Conservation (phyloP, 2,797 vertebrate species). For the Delichon dasypus region DNA sequence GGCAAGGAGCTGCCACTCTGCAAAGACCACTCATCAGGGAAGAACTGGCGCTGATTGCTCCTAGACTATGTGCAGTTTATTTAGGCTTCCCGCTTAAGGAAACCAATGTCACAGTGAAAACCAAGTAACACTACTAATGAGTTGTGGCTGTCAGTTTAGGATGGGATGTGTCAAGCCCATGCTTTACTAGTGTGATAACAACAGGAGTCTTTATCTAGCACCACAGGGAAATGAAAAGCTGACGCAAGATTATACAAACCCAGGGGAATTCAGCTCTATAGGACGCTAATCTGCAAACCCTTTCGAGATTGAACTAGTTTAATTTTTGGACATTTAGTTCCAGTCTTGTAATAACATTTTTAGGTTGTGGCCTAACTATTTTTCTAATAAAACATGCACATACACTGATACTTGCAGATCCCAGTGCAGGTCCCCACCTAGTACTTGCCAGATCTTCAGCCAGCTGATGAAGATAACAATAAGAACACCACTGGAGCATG, state of each 20-base stretch:
- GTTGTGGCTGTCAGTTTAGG: slow-evolving; percentile 69
- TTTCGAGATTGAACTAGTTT: slow-evolving; percentile 31
- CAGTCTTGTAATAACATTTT: background rate
- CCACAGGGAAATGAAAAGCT: slow-evolving; percentile 19
- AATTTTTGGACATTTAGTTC: slow-evolving; percentile 56
- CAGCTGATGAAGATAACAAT: background rate
- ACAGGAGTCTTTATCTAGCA: slow-evolving; percentile 48
- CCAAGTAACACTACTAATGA: slow-evolving; percentile 62
- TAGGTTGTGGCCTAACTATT: background rate
- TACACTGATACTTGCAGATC: background rate
- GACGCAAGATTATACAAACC: slow-evolving; percentile 24
- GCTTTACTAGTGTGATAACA: slow-evolving; percentile 13
- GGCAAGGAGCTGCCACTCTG: slow-evolving; percentile 6
- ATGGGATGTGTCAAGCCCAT: slow-evolving; percentile 55
- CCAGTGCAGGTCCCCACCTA: background rate
- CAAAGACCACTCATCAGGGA: slow-evolving; percentile 15
- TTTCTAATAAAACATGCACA: background rate
- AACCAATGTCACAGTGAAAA: slow-evolving; percentile 69
- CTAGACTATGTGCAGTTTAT: slow-evolving; percentile 31
- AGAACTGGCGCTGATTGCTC: slow-evolving; percentile 55
- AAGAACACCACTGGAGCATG: background rate
- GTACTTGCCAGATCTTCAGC: background rate
- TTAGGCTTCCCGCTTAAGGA: slow-evolving; percentile 55
- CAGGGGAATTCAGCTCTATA: slow-evolving; percentile 31
- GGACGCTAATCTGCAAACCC: slow-evolving; percentile 32